Base-by-base conservation (phyloP, 2,797 vertebrate species). In the Australoheros facetus region DNA sequence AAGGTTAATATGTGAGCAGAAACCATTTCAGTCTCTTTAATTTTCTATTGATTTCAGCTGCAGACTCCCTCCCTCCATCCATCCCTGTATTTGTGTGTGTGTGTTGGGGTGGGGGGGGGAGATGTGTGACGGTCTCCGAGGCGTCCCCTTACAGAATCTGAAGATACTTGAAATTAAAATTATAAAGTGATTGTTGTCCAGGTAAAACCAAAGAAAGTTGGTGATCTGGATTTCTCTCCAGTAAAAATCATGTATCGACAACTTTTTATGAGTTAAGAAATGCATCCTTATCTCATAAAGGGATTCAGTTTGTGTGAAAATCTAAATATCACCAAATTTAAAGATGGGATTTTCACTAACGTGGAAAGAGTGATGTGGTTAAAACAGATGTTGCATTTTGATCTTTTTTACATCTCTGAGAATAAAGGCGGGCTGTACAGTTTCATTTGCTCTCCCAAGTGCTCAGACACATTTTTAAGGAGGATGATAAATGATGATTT, bases 11-110 rank as follows among this genome's bases (percentile, higher is more conserved):
- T 92, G 92, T 92, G 92, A 94, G 91, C 91, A 93, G 91, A 94
- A 93, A 92, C 93, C 91, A 95, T 95, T 94, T 91, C 92, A 79
- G 89, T 78, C 88, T 84, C 92, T 94, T 96, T 96, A 95, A 95
- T 95, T 94, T 95, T 95, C 73, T 95, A 95, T 96, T 94, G 95
- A 95, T 96, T 88, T 66, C 85, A 85, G 87, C 79, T 87, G 87
- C 85, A 91, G 89, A 78, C 88, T 64, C 73, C 78, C 80, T 85
- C 73, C 64, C 76, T 75, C 81, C 66, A 75, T 64, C 48, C 32
- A 3, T 53, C 16, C 56, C 48, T 64, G 77, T 73, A 62, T 77
- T 75, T 51, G 56, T 77, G 45, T 66, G 66, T 56, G 37, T 55
- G 21, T 26, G 26, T 26, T 26, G 34, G 26, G 42, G 57, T 16